Evolutionary conservation across 30 jellyfish, hydroid and myxozoan species (phyloP), one percentile per base, ranked within the genome.

Genomic region (Cassiopea andromeda): DNA sequence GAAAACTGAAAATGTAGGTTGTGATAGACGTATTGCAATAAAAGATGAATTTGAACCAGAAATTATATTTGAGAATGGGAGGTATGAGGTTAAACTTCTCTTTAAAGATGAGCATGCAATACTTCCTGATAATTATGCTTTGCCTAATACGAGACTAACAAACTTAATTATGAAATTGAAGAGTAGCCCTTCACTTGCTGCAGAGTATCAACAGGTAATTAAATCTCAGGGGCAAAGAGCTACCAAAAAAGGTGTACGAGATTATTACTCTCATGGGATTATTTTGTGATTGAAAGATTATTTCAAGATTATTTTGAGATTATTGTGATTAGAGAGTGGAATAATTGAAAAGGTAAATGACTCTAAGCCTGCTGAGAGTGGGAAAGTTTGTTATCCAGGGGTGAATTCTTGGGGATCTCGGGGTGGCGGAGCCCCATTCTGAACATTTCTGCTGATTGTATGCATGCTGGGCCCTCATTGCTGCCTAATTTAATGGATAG

Each of bases 1-100:
- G 48, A 86, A 16, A n/a, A 69, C 54, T 27, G 38, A 27, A 27
- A 27, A 83, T 73, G 68, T 0, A 72, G 64, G 27, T 86, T 60
- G 89, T 90, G 5, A 76, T 86, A n/a, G 67, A 74, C 46, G 19
- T 44, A 9, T 17, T 47, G 44, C 83, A 86, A 72, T 60, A 48
- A 0, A 60, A n/a, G 82, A 86, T 48, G 75, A 54, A 86, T 86
- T 86, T 67, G 54, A 68, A 17, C 74, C 74, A 17, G 93, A 86
- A 15, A 46, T 75, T 60, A 16, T 0, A 46, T 86, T 73, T 38
- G 27, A 13, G 2, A 90, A 72, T 1, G 60, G 78, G 4, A 17
- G 92, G 0, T 84, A 72, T 50, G 78, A 1, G 44, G 89, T 84
- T 19, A 72, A 54, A 19, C 0, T 84, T 67, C 92, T 85, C 27